Evolutionary conservation across 2,797 vertebrate species (phyloP), one percentile per base, ranked within the genome.

Genomic region (Moxostoma hubbsi): DNA sequence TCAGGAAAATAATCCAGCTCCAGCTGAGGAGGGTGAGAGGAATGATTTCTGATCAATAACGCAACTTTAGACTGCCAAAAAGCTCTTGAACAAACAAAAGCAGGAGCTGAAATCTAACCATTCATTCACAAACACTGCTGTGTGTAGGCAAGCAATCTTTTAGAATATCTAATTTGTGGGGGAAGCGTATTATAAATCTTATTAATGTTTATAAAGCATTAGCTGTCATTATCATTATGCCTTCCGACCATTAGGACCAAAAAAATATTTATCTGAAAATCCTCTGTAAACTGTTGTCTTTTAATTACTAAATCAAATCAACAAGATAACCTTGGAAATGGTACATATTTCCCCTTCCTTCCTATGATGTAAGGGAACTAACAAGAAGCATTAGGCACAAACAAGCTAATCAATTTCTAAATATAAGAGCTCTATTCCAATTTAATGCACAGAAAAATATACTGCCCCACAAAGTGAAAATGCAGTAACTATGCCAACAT

Each of bases 1-100:
- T 80, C 77, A 80, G 59, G 4, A 77, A 82, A 80, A 85, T 82
- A 85, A 72, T 74, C 65, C 10, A 61, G 11, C 53, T 85, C 78
- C 58, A 71, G 69, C 76, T 74, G 81, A 65, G 76, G 12, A 36
- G 24, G 16, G 53, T 4, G 36, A 59, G 18, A 46, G 55, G 78
- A 66, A 68, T 45, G 24, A 59, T 18, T 71, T 71, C 53, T 68
- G 72, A 80, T 85, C 81, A 82, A 80, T 85, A 82, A 77, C 43
- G 7, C 47, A 62, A 63, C 54, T 80, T 79, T 59, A 77, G 13
- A 73, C 43, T 36, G 59, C 9, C 46, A 57, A 77, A 81, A 75
- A 78, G 15, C 50, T 50, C 24, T 61, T 57, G 4, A 43, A 74
- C 59, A 70, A 79, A 53, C 46, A 70, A 47, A 61, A 59, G 58